Conservation (phyloP, 2,888 invertebrate genomes). For the Lysandra bellargus region DNA sequence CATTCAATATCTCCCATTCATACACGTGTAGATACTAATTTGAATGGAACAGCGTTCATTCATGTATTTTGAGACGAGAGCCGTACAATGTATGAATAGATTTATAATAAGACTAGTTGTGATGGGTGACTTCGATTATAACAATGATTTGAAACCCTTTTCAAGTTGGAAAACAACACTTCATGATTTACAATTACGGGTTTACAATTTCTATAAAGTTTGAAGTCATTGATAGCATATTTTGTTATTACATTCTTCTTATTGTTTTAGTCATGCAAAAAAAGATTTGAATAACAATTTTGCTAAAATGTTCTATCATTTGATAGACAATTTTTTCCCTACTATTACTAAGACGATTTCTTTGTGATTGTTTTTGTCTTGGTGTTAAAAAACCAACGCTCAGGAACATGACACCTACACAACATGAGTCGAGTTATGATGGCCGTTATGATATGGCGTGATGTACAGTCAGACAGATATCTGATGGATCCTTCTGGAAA, state of each 20-base stretch:
- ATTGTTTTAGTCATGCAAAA: not conserved
- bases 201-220: not conserved
- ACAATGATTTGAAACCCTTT: conserved; percentile 4
- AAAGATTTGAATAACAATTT: not conserved
- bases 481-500: not conserved
- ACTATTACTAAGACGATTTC: not conserved
- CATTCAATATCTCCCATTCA: conserved; percentile 33
- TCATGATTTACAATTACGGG: not conserved
- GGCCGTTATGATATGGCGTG: not conserved
- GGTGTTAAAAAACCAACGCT: not conserved
- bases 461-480: not conserved
- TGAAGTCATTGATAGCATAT: not conserved
- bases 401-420: conserved; percentile 17
- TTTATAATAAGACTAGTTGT: conserved; percentile 15
- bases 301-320: not conserved
- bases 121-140: not conserved
- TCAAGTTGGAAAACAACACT: not conserved
- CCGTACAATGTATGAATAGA: conserved; percentile 13
- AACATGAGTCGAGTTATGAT: conserved; percentile 1
- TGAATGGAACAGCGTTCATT: conserved; percentile 35
- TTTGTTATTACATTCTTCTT: not conserved
- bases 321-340: not conserved
- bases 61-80: conserved; percentile 31
- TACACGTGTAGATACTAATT: conserved; percentile 27
- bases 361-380: not conserved